phyloP scores from a whole-genome alignment of 1,140 invertebrate species.

The Pseudomyrmex sp. region DNA sequence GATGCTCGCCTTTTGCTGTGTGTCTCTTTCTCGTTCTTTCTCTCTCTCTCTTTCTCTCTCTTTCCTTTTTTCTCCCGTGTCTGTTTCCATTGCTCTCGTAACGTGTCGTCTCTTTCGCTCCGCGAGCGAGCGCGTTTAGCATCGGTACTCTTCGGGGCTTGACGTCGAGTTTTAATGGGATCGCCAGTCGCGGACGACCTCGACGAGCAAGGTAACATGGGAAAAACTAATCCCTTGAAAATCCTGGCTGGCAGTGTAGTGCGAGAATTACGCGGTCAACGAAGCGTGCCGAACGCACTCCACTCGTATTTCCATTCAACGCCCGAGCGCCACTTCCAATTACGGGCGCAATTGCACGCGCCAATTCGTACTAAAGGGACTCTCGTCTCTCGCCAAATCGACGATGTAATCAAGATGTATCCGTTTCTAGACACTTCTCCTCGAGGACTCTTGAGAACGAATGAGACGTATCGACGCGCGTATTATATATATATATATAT shows the following conservation, averaged over 20 bases:
- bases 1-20: conserved; percentile 39
- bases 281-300: conserved; percentile 56
- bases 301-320: conserved; percentile 65
- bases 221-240: conserved; percentile 70
- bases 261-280: conserved; percentile 68
- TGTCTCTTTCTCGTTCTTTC: conserved; percentile 6
- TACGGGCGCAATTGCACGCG: conserved; percentile 65
- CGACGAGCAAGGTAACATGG: conserved; percentile 39
- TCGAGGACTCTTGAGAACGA: conserved; percentile 24
- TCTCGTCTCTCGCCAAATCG: conserved; percentile 7
- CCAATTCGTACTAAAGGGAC: conserved; percentile 50
- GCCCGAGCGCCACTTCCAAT: conserved; percentile 61
- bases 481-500: not conserved
- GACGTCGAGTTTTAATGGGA: conserved; percentile 61
- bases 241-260: conserved; percentile 52
- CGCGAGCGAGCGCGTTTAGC: conserved; percentile 49
- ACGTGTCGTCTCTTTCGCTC: conserved; percentile 11
- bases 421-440: conserved; percentile 30
- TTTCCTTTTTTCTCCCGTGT: not conserved
- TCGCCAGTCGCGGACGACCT: conserved; percentile 47
- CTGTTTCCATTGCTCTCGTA: not conserved
- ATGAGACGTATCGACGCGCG: not conserved
- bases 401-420: conserved; percentile 52
- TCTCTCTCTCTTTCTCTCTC: not conserved
- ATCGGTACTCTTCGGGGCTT: conserved; percentile 37